phyloP scores from a whole-genome alignment of 2,113 vertebrate genomes.

The Phalacrocorax aristotelis region DNA sequence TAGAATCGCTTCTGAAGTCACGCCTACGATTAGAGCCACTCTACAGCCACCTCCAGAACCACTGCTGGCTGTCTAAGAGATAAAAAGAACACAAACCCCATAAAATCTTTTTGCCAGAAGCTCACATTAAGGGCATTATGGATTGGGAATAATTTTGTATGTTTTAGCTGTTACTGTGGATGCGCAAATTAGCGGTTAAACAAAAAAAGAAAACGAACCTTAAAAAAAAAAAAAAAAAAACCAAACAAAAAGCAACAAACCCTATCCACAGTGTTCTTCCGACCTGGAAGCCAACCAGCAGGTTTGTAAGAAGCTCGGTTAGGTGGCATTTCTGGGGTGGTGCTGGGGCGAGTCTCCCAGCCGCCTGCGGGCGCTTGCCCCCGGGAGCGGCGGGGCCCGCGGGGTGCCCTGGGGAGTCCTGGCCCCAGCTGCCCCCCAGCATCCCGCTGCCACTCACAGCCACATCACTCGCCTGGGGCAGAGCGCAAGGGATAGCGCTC shows the following conservation, averaged over 20 bases:
- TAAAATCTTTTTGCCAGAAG: not conserved
- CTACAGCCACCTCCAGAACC: not conserved
- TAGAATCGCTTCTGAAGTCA: not conserved
- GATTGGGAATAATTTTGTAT: not conserved
- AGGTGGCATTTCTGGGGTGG: not conserved
- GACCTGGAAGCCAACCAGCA: not conserved
- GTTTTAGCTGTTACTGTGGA: not conserved
- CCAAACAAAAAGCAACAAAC: no score
- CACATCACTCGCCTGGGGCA: not conserved
- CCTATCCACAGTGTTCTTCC: not conserved
- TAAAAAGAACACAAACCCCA: fast-evolving
- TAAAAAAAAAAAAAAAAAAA: no score
- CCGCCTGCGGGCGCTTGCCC: not conserved
- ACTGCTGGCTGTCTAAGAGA: not conserved
- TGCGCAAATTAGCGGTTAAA: not conserved
- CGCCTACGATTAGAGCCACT: not conserved
- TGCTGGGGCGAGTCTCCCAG: not conserved
- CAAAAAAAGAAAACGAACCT: no score
- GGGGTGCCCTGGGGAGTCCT: not conserved
- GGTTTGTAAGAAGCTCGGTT: not conserved
- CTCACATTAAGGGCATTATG: not conserved
- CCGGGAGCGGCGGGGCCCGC: not conserved
- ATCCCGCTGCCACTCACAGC: not conserved
- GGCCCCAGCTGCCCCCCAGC: not conserved
- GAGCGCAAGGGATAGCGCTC: not conserved